A percentile compares a stretch with the other conserved stretches of the same genome.
These are phyloP conservation scores for Eristalinus aeneus DNA, from an alignment of 2,888 invertebrate genomes.

Conservation along the genomic window DNA sequence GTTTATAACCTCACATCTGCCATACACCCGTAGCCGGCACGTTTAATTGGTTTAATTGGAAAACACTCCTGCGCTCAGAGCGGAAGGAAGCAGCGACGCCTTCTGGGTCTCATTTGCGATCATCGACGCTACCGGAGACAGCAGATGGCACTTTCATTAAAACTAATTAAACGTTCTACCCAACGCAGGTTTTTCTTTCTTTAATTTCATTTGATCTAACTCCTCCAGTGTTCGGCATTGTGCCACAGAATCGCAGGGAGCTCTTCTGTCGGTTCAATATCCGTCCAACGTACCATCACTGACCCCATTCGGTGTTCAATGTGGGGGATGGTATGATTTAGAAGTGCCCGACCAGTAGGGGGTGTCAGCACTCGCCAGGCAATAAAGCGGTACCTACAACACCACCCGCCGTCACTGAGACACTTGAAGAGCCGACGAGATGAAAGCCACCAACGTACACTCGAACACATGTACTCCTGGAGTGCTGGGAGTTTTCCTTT, in stretches of 20 bases:
- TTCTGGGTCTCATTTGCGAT: background rate
- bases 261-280: background rate
- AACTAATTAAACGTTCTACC: background rate
- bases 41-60: background rate
- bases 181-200: background rate
- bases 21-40: background rate
- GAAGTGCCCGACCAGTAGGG: conserved; percentile 5
- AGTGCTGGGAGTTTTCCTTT: conserved; percentile 28
- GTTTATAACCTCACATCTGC: background rate
- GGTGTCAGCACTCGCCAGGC: conserved; percentile 10
- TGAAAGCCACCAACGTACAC: conserved; percentile 12
- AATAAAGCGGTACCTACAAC: background rate
- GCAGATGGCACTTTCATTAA: conserved; percentile 1
- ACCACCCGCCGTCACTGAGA: background rate
- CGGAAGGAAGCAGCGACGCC: background rate
- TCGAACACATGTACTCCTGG: background rate
- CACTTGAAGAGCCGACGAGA: conserved; percentile 38
- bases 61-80: background rate
- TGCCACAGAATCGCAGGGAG: conserved; percentile 1
- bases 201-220: background rate
- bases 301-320: background rate
- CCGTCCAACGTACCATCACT: background rate
- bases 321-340: background rate
- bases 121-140: background rate
- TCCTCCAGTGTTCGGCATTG: background rate